Evolutionary conservation across 2,888 invertebrate species (phyloP).

Genomic region (Anoplius nigerrimus): DNA sequence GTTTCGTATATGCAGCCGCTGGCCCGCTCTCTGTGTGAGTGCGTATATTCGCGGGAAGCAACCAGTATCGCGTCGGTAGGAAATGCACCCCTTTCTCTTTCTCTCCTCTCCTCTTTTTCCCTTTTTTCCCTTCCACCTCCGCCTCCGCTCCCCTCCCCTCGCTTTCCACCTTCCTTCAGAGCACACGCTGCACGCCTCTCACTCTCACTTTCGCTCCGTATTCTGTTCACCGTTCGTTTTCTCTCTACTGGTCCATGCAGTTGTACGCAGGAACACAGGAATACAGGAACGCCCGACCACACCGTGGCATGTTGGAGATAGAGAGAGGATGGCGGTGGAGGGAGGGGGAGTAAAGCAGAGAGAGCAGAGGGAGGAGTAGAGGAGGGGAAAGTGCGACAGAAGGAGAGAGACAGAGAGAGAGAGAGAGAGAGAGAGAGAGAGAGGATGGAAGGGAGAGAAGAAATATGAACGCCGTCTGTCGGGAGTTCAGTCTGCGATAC

Average conservation of each 20-base stretch:
- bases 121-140: neutral
- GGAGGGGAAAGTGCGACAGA: neutral
- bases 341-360: neutral
- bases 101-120: slow-evolving; percentile 14
- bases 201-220: no score
- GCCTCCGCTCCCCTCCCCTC: slow-evolving; percentile 11
- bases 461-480: slow-evolving; percentile 36
- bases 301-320: neutral
- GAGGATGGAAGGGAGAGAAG: slow-evolving; percentile 11
- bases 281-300: slow-evolving; percentile 12
- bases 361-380: neutral
- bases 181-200: slow-evolving; percentile 10
- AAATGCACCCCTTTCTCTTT: neutral
- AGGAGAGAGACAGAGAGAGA: neutral
- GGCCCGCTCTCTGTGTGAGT: neutral
- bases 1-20: neutral
- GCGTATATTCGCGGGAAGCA: neutral
- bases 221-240: no score
- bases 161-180: slow-evolving; percentile 9
- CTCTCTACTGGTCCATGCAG: slow-evolving; percentile 5
- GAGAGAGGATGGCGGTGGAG: neutral
- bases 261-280: slow-evolving; percentile 9
- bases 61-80: slow-evolving; percentile 6
- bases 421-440: slow-evolving; percentile 2
- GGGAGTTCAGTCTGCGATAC: slow-evolving; percentile 25